These are phyloP conservation scores for Smittia aterrima DNA, from an alignment of 2,888 invertebrate genomes.

Conservation along the genomic window DNA sequence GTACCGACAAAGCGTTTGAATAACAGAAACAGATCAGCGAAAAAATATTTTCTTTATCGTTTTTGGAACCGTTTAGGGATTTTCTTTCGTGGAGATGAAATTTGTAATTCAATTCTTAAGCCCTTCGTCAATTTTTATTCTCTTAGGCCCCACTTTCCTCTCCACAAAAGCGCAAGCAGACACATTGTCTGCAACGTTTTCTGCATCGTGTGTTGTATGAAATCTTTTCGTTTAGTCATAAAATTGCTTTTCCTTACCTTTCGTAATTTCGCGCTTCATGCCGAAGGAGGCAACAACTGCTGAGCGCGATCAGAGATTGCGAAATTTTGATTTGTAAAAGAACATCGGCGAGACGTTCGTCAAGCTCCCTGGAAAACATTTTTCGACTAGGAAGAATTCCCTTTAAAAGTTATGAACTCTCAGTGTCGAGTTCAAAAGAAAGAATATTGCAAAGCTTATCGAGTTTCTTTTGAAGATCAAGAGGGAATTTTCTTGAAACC, in stretches of 20 bases:
- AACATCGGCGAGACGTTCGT: background rate
- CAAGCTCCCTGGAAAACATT: background rate
- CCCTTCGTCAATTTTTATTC: background rate
- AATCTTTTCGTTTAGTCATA: slow-evolving; percentile 12
- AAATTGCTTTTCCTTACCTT: slow-evolving; percentile 16
- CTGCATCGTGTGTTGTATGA: background rate
- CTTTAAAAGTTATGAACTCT: no score
- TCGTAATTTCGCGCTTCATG: slow-evolving; percentile 17
- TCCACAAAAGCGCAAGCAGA: slow-evolving; percentile 6
- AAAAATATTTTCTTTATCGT: background rate
- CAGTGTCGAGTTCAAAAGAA: background rate
- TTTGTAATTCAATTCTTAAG: no score
- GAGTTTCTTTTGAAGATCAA: background rate
- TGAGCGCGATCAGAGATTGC: background rate
- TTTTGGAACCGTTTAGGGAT: no score
- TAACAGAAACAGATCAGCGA: slow-evolving; percentile 14
- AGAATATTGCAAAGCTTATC: background rate
- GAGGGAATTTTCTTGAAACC: background rate
- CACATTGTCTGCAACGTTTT: slow-evolving; percentile 2
- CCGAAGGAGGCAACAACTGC: slow-evolving; percentile 17
- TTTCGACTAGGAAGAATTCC: background rate
- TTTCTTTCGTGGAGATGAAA: no score
- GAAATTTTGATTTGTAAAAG: background rate
- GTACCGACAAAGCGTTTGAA: background rate
- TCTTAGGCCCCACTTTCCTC: background rate